Conservation (phyloP, 1,140 invertebrate genomes). For the Mycetomoellerius zeteki region DNA sequence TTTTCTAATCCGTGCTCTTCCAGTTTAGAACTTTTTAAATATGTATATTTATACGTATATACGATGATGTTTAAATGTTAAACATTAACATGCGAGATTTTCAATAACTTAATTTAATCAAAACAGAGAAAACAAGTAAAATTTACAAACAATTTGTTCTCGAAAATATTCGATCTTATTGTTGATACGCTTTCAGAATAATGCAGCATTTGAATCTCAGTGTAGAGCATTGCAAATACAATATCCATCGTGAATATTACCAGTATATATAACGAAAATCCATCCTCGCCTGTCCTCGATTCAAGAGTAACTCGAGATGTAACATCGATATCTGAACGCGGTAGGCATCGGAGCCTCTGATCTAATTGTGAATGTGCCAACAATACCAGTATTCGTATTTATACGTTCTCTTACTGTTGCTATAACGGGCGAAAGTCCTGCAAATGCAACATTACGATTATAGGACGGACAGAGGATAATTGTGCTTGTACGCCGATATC, state of each 20-base stretch:
- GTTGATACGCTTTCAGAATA: background rate
- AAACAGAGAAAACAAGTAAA: background rate
- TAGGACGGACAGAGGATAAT: background rate
- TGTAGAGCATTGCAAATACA: background rate
- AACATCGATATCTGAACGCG: conserved; percentile 27
- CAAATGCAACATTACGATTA: conserved; percentile 32
- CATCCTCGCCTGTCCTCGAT: background rate
- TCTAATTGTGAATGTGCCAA: conserved; percentile 50
- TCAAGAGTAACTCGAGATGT: conserved; percentile 35
- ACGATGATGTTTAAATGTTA: background rate
- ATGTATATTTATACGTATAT: background rate
- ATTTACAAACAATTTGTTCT: background rate
- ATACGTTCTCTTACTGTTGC: conserved; percentile 31
- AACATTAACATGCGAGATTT: background rate
- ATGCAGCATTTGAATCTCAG: conserved; percentile 18
- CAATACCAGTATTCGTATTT: conserved; percentile 36
- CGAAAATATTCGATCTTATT: background rate
- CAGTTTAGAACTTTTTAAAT: background rate
- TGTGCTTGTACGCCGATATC: conserved; percentile 30
- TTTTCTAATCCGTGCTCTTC: background rate
- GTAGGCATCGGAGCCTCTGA: conserved; percentile 14
- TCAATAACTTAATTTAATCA: background rate
- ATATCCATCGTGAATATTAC: conserved; percentile 10
- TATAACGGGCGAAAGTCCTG: background rate
- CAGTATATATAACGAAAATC: background rate